A percentile compares a stretch with the other conserved stretches of the same genome.
These are phyloP conservation scores for Lasioglossum vierecki DNA, from an alignment of 2,888 invertebrate genomes.

Conservation along the genomic window DNA sequence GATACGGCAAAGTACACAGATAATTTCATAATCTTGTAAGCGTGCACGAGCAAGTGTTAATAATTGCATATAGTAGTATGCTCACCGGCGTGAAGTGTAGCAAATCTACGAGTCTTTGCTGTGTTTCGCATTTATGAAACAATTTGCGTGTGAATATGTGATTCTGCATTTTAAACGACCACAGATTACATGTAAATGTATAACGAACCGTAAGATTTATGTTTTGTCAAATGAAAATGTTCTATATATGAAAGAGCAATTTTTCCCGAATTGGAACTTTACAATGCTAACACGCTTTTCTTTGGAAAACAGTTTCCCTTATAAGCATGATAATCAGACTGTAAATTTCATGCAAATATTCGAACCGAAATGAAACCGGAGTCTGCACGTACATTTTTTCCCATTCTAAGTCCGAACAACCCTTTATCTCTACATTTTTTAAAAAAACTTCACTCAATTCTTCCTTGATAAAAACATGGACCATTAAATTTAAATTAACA, in stretches of 20 bases:
- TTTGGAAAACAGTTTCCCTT: not conserved
- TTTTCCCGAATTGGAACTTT: not conserved
- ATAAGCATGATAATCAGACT: not conserved
- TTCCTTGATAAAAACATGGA: not conserved
- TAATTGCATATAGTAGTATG: constrained; percentile 12
- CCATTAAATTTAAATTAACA: not conserved
- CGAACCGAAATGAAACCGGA: not conserved
- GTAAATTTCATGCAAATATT: not conserved
- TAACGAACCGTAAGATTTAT: not conserved
- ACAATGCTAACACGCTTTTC: not conserved
- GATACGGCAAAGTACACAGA: constrained; percentile 2
- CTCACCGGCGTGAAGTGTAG: constrained; percentile 25
- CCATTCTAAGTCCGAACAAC: not conserved
- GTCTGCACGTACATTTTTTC: not conserved
- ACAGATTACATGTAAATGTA: not conserved
- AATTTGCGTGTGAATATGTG: constrained; percentile 13
- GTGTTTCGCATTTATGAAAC: not conserved
- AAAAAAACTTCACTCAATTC: not conserved
- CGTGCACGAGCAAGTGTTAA: constrained; percentile 28
- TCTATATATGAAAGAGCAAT: not conserved
- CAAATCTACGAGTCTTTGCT: constrained; percentile 4
- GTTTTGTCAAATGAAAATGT: not conserved
- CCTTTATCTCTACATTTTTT: not conserved
- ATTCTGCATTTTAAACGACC: constrained; percentile 6
- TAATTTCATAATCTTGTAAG: constrained; percentile 39